Base-by-base conservation (phyloP, 2,113 vertebrate genomes). In the Podarcis raffonei region DNA sequence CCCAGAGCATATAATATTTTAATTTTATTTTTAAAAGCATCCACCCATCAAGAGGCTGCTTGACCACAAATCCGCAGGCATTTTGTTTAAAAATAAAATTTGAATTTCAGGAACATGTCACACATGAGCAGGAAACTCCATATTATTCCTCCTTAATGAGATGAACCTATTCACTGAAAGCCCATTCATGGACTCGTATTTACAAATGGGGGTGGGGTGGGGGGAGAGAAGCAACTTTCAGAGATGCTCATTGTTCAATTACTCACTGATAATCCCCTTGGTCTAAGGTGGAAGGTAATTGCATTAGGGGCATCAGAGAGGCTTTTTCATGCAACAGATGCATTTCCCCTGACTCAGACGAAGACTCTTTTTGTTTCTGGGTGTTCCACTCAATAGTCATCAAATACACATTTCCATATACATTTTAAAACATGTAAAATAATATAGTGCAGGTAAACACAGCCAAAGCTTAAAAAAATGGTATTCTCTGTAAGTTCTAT, bases 371-470 rank as follows among this genome's bases (percentile, higher is more conserved):
- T 62, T 62, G 59, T 62, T 62, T 62, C 59, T 62, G 13, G 59
- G 18, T 15, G 27, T 72, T 13, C 66, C 6, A 23, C 66, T 68
- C 7, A 20, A 62, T 62, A 66, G 35, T 16, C 6, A 39, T 20
- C 39, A 65, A 82, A 66, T 23, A 37, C 13, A 18, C 4, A 27
- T 69, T 77, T 18, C 11, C 8, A 59, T 35, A 85, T 35, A 85
- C 48, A 27, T 85, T 35, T 59, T 59, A 35, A 87, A 81, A 81
- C 48, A 62, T 5, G 27, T 25, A 81, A 37, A 87, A 74, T 30
- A 13, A 77, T 42, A 87, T 91, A n/a, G 80, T 13, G 78, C 77
- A 92, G 75, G 71, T 30, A 91, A 86, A 84, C 75, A 57, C 1
- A 22, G 86, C n/a, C 91, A 86, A 88, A 0, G 8, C 90, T 76